Evolutionary conservation across 2,113 vertebrate genomes (phyloP).

Genomic region (Caretta caretta): DNA sequence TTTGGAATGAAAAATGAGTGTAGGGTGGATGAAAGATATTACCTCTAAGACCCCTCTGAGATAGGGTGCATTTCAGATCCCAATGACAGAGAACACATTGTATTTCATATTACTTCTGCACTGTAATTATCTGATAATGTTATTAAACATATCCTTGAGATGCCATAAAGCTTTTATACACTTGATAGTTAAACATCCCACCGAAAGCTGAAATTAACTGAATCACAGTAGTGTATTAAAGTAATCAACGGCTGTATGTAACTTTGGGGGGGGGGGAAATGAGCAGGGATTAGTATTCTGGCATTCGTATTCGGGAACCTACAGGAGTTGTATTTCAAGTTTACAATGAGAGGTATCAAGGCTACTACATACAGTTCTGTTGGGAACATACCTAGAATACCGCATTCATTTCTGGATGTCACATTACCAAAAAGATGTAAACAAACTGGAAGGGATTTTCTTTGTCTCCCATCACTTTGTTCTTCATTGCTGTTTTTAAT

Average conservation of each 20-base stretch:
- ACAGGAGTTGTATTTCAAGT: neutral
- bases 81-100: neutral
- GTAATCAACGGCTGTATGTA: conserved; percentile 1
- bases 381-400: neutral
- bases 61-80: neutral
- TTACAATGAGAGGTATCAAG: neutral
- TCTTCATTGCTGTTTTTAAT: neutral
- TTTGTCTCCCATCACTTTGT: neutral
- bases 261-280: neutral
- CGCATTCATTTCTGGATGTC: accelerated
- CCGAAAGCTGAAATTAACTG: conserved; percentile 31
- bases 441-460: neutral
- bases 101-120: conserved; percentile 42
- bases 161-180: conserved; percentile 11
- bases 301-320: neutral
- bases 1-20: neutral
- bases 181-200: conserved; percentile 3
- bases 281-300: neutral
- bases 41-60: neutral
- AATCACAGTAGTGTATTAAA: neutral
- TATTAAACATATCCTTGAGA: neutral
- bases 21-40: neutral
- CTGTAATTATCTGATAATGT: conserved; percentile 59
- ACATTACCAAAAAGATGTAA: accelerated
- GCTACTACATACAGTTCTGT: neutral